Evolutionary conservation across 1,140 invertebrate species (phyloP).

Genomic region (Elymnias hypermnestra): DNA sequence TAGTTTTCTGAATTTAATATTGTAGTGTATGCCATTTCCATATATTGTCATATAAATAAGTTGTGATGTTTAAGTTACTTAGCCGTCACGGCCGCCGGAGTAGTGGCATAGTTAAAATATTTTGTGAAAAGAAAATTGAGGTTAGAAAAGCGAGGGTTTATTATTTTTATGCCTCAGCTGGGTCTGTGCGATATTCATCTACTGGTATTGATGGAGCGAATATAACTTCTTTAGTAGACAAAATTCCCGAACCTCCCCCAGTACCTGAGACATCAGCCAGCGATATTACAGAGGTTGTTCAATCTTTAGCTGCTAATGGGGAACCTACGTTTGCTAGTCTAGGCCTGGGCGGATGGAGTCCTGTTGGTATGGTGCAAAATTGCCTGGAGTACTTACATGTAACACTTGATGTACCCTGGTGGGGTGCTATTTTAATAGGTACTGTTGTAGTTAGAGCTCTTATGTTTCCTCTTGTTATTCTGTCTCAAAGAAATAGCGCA

Average conservation of each 20-base stretch:
- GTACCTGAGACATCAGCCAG: conserved; percentile 55
- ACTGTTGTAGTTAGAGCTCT: conserved; percentile 84
- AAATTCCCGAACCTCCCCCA: conserved; percentile 76
- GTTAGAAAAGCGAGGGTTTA: conserved; percentile 60
- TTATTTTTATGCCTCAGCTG: conserved; percentile 58
- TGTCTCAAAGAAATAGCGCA: conserved; percentile 85
- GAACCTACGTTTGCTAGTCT: conserved; percentile 87
- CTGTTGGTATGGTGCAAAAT: conserved; percentile 87
- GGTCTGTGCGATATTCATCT: conserved; percentile 51
- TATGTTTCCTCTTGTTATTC: conserved; percentile 90
- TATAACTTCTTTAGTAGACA: conserved; percentile 53
- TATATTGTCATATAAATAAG: no score
- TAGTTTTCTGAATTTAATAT: conserved; percentile 12
- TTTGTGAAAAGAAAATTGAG: conserved; percentile 57
- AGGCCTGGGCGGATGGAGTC: conserved; percentile 87
- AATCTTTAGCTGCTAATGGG: conserved; percentile 76
- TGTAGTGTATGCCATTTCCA: no score
- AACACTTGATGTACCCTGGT: conserved; percentile 89
- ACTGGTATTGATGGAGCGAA: conserved; percentile 42
- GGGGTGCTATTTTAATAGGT: conserved; percentile 88
- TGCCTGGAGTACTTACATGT: conserved; percentile 90
- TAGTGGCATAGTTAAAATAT: conserved; percentile 45
- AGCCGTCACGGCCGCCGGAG: conserved; percentile 52
- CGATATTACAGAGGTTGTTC: conserved; percentile 51
- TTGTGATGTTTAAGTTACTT: conserved; percentile 58